Percentiles rank a stretch among this genome's conserved stretches.
Evolutionary conservation across 2,797 vertebrate species (phyloP).

Genomic region (Malacoraja senta): DNA sequence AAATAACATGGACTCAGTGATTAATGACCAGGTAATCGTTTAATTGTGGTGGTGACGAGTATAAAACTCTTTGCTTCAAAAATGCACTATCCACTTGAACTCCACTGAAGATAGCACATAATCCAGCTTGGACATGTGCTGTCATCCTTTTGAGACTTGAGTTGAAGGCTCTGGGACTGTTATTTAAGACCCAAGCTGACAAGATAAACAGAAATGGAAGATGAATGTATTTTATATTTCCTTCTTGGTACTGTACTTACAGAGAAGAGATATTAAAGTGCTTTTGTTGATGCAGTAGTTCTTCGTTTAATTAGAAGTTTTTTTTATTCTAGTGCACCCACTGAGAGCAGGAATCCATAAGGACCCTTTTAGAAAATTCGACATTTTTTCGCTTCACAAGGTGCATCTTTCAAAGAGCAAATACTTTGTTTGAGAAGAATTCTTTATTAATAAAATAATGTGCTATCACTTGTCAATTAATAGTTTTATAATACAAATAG

Average conservation of each 20-base stretch:
- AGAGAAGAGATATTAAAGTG: not conserved
- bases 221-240: not conserved
- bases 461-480: slow-evolving; percentile 26
- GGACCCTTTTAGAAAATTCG: not conserved
- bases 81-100: not conserved
- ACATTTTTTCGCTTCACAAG: not conserved
- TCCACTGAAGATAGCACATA: not conserved
- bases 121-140: not conserved
- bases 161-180: not conserved
- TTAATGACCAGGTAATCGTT: not conserved
- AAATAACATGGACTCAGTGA: not conserved
- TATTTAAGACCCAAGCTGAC: not conserved
- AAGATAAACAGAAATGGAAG: not conserved
- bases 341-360: not conserved
- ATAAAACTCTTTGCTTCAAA: not conserved
- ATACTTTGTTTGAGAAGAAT: slow-evolving; percentile 25
- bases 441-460: slow-evolving; percentile 15
- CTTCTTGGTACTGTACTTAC: too few relatives aligned
- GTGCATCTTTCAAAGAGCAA: slow-evolving; percentile 9
- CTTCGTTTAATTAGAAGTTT: not conserved
- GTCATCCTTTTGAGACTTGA: not conserved
- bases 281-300: not conserved
- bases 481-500: slow-evolving; percentile 24
- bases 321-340: not conserved
- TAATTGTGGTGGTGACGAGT: not conserved